phyloP scores from a whole-genome alignment of 2,113 vertebrate species.

The Petrocephalus microphthalmus region DNA sequence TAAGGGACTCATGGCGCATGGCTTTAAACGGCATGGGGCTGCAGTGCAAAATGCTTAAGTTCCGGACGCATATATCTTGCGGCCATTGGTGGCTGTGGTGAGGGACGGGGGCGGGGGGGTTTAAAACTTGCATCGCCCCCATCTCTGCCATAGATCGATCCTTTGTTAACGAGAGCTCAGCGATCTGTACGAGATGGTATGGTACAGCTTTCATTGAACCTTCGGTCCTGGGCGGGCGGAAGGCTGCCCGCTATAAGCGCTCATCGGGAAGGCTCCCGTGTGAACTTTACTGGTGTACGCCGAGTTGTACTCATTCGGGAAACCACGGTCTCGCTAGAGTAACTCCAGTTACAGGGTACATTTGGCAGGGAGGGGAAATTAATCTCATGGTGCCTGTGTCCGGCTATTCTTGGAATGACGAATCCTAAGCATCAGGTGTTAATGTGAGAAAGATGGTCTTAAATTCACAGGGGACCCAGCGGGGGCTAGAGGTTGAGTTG shows the following conservation, averaged over 20 bases:
- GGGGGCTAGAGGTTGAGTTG: not conserved
- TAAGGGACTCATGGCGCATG: slow-evolving; percentile 57
- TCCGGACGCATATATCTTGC: too few relatives aligned
- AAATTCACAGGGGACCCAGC: not conserved
- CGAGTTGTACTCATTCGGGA: not conserved
- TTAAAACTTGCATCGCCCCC: not conserved
- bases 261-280: too few relatives aligned
- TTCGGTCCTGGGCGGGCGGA: too few relatives aligned
- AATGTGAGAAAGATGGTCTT: not conserved
- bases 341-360: not conserved
- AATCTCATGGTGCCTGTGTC: not conserved
- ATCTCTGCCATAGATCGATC: not conserved
- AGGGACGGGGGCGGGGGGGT: too few relatives aligned
- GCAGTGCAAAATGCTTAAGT: too few relatives aligned
- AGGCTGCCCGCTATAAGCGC: too few relatives aligned
- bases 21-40: not conserved
- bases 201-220: too few relatives aligned
- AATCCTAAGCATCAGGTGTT: not conserved
- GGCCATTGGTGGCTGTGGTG: too few relatives aligned
- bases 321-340: not conserved
- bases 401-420: not conserved
- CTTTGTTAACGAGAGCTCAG: not conserved
- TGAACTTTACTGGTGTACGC: not conserved
- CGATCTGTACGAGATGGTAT: too few relatives aligned
- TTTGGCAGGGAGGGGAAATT: not conserved